Evolutionary conservation across 2,113 vertebrate species (phyloP), one percentile per base, ranked within the genome.

Genomic region (Machaerirhynchus nigripectus): DNA sequence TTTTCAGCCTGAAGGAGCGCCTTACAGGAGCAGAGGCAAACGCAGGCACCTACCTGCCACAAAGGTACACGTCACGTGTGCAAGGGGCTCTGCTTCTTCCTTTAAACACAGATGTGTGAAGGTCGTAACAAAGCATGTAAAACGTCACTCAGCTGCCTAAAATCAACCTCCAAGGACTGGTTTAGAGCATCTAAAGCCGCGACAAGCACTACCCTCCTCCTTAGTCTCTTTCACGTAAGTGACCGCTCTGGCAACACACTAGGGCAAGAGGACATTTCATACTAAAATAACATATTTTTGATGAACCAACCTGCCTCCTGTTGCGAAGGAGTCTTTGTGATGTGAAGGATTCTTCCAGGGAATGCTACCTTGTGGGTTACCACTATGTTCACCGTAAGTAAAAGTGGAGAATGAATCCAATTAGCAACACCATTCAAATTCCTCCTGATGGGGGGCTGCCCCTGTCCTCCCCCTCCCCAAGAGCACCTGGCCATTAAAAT

Each of bases 31-130:
- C 0, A 0, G 19, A 61, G 42, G 15, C 22, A 33, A 69, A 59
- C 0, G 8, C 57, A n/a, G 1, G 4, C 4, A 27, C 27, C 6
- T 16, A 53, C 14, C 60, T 44, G 12, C 50, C 26, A 13, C 21
- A 3, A 6, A 11, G 26, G 12, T 31, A 19, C 13, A 0, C 0
- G 0, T 18, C 11, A 13, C 7, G 55, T 50, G 19, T 46, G 16
- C 6, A 26, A 50, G 44, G 8, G 24, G 15, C 35, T 40, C 15
- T 39, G 10, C 26, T 39, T 39, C 19, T 47, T 44, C 12, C 6
- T 30, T 74, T 19, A 17, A 79, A 59, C 13, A n/a, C 3, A 0
- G 2, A 13, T 5, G 3, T 3, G 3, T 60, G 15, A 18, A 55
- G 28, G n/a, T 68, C 1, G 1, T 31, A 21, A 13, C 21, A 1